Percentiles rank a stretch among this genome's conserved stretches.
phyloP scores from a whole-genome alignment of 1,140 invertebrate genomes.

The Ooceraea biroi region DNA sequence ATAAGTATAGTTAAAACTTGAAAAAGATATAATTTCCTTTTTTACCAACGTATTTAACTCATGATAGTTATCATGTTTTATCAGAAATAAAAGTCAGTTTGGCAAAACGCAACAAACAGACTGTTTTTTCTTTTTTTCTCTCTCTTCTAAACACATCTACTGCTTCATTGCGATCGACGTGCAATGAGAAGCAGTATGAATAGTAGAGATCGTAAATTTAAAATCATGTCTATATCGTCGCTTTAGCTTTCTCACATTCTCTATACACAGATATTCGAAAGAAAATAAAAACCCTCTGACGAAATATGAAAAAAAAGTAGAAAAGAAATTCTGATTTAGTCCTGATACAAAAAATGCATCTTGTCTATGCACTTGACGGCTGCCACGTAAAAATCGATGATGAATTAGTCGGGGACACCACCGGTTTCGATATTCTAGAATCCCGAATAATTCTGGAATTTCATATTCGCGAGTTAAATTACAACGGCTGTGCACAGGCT shows the following conservation, averaged over 20 bases:
- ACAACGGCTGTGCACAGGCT: constrained; percentile 66
- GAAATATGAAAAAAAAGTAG: not conserved
- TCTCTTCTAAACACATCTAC: not conserved
- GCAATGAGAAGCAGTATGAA: not conserved
- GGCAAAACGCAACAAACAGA: not conserved
- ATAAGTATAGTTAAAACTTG: not conserved
- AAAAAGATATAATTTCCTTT: constrained; percentile 1
- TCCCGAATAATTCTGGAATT: constrained; percentile 68
- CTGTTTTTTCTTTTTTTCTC: constrained; percentile 15
- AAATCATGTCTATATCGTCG: not conserved
- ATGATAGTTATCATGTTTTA: constrained; percentile 55
- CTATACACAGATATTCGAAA: not conserved
- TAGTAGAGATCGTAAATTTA: not conserved
- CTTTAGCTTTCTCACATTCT: not conserved
- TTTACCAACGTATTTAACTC: constrained; percentile 65
- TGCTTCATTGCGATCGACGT: not conserved
- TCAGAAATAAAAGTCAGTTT: not conserved
- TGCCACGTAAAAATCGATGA: not conserved
- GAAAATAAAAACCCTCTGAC: not conserved
- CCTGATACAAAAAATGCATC: not conserved
- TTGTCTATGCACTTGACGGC: not conserved
- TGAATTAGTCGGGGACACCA: not conserved
- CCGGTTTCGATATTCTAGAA: constrained; percentile 8
- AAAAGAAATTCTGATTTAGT: too few species aligned
- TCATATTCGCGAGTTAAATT: constrained; percentile 75